phyloP scores from a whole-genome alignment of 2,888 invertebrate genomes.

The Neelides folsomi region DNA sequence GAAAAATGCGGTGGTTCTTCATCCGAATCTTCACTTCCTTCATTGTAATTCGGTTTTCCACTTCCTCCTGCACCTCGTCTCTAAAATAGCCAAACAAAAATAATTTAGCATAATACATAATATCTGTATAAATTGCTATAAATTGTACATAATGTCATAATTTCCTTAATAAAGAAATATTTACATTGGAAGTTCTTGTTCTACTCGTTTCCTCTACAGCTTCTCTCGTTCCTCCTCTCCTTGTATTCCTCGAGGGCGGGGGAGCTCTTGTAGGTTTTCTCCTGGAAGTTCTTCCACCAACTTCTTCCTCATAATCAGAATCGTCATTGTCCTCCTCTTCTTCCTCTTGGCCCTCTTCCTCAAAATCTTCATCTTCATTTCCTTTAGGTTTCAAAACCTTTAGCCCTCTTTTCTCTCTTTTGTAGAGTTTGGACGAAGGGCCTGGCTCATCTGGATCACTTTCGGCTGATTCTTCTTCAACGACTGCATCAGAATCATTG shows the following conservation, averaged over 20 bases:
- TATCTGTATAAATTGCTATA: too few species aligned
- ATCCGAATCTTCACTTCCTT: constrained; percentile 36
- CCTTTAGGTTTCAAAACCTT: constrained; percentile 16
- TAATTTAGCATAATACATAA: too few species aligned
- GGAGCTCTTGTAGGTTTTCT: constrained; percentile 11
- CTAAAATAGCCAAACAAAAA: too few species aligned
- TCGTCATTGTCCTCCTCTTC: constrained; percentile 33
- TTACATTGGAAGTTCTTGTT: constrained; percentile 1
- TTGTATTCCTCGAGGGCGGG: constrained; percentile 17
- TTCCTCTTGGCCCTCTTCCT: constrained; percentile 27
- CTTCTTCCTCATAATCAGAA: constrained; percentile 32
- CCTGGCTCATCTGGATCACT: constrained; percentile 33
- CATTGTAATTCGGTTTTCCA: constrained; percentile 38
- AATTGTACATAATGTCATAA: too few species aligned
- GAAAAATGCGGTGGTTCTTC: constrained; percentile 2
- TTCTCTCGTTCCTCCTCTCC: constrained; percentile 12
- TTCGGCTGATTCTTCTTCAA: constrained; percentile 13
- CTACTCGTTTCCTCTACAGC: constrained; percentile 21
- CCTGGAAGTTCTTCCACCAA: constrained; percentile 11
- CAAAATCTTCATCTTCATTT: constrained; percentile 16
- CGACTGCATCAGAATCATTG: too few species aligned
- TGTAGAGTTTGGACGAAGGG: constrained; percentile 14
- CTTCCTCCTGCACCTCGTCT: constrained; percentile 39
- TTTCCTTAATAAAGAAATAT: too few species aligned
- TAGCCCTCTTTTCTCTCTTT: background rate